Base-by-base conservation (phyloP, 2,797 vertebrate genomes). In the Holocentrus rufus region DNA sequence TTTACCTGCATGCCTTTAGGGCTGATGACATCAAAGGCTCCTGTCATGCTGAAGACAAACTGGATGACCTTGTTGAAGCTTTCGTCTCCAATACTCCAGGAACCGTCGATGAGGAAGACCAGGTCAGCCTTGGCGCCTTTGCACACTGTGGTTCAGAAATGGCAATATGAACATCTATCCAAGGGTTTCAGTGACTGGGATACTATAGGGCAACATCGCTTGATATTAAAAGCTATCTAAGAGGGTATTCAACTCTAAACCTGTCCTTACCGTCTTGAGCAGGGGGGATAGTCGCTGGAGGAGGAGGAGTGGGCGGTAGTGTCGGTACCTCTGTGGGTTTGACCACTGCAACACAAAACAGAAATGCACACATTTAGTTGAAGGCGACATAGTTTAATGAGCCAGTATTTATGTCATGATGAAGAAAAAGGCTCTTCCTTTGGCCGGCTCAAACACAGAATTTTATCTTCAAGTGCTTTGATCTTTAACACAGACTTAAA, bases 81-180 rank as follows among this genome's bases (percentile, higher is more conserved):
- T 30, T 99, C 97, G 42, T 99, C 98, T 56, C 98, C 97, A 46
- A 99, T 99, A 93, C 98, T 99, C 98, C 98, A 99, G 47, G 98
- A 99, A 44, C 97, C 97, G 73, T 99, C 98, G 13, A 98, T 98
- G 77, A 99, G 92, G 92, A 99, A 99, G 44, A 99, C 98, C 87
- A 99, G 92, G 77, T 99, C 98, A 44, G 98, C 98, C 88, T 99
- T 99, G 77, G 98, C 97, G 46, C 97, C 98, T 92, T 92, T 97
- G 92, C 98, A 99, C 34, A 97, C 98, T 99, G 92, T n/a, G 30
- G 8, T 36, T 64, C 83, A 69, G 5, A 60, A 31, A 23, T 25
- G 72, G 18, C 15, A 1, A 2, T 7, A 1, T 83, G 63, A 72
- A 69, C 54, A 13, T 11, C 18, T 54, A 1, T 65, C 58, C 18